These are phyloP conservation scores for Oryzias dopingdopingensis DNA, from an alignment of 2,797 vertebrate genomes.

Conservation along the genomic window DNA sequence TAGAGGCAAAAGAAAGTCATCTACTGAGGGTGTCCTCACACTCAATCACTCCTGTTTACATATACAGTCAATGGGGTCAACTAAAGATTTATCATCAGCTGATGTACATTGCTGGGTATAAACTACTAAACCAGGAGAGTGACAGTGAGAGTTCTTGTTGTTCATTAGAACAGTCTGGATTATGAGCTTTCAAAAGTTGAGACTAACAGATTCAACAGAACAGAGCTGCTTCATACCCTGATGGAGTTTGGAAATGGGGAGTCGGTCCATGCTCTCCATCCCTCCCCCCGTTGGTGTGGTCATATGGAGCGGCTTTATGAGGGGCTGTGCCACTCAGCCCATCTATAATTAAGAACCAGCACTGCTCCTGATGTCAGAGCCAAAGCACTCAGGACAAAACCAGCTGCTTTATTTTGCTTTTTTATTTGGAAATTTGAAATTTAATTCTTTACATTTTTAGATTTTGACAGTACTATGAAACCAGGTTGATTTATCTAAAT, in stretches of 20 bases:
- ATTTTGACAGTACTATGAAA: neutral
- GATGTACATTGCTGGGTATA: neutral
- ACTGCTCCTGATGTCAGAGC: constrained; percentile 50
- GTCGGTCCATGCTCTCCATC: constrained; percentile 13
- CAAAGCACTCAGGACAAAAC: constrained; percentile 23
- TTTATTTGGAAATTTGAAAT: constrained; percentile 4
- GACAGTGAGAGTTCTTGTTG: neutral
- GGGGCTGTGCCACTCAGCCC: constrained; percentile 48
- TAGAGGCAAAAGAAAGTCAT: too few relatives aligned
- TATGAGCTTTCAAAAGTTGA: constrained; percentile 11
- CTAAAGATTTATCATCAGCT: neutral
- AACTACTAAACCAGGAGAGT: constrained; percentile 2
- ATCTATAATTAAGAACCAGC: constrained; percentile 66
- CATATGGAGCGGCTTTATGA: constrained; percentile 51
- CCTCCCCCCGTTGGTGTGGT: constrained; percentile 20
- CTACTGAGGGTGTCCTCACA: too few relatives aligned
- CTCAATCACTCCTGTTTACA: too few relatives aligned
- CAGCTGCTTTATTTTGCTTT: constrained; percentile 39
- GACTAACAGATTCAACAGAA: constrained; percentile 43
- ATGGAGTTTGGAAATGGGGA: constrained; percentile 31
- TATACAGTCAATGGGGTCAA: too few relatives aligned
- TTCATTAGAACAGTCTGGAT: constrained; percentile 19
- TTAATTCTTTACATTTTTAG: constrained; percentile 1
- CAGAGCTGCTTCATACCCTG: constrained; percentile 20
- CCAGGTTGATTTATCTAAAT: too few relatives aligned